Percentiles rank a stretch among this genome's conserved stretches.
These are phyloP conservation scores for Dryobotodes eremita DNA, from an alignment of 2,888 invertebrate genomes.

Conservation along the genomic window DNA sequence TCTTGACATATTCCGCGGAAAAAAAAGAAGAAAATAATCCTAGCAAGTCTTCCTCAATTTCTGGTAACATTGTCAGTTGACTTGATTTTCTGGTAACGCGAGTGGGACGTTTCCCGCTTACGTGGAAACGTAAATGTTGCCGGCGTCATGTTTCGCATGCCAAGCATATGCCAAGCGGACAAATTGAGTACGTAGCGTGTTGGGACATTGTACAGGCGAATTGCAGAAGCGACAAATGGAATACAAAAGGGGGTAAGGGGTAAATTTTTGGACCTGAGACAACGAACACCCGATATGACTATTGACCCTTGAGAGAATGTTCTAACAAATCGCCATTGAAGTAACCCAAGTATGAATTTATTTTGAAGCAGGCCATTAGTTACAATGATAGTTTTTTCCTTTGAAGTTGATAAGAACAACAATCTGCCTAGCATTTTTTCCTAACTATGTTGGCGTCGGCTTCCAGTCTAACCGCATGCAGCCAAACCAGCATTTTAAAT, in stretches of 20 bases:
- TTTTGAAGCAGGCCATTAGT: too few species aligned
- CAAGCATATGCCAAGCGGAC: constrained; percentile 76
- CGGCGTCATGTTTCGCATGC: constrained; percentile 79
- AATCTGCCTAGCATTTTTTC: too few species aligned
- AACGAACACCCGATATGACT: too few species aligned
- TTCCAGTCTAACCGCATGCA: too few species aligned
- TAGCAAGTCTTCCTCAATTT: constrained; percentile 74
- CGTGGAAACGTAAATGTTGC: constrained; percentile 80
- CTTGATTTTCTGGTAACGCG: constrained; percentile 79
- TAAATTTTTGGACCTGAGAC: not conserved
- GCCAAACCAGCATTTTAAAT: too few species aligned
- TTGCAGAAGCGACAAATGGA: constrained; percentile 18
- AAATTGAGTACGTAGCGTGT: constrained; percentile 78
- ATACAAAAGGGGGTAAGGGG: too few species aligned
- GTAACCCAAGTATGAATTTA: too few species aligned
- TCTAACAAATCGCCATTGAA: not conserved
- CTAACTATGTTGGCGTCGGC: too few species aligned
- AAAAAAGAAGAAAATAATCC: constrained; percentile 59
- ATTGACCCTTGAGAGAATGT: not conserved
- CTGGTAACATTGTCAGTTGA: constrained; percentile 77
- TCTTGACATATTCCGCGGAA: constrained; percentile 54
- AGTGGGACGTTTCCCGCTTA: constrained; percentile 78
- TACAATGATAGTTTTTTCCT: too few species aligned
- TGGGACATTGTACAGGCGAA: constrained; percentile 37
- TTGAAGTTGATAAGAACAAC: too few species aligned